These are phyloP conservation scores for Paguma larvata DNA, from an alignment of 2,797 vertebrate genomes.

Conservation along the genomic window DNA sequence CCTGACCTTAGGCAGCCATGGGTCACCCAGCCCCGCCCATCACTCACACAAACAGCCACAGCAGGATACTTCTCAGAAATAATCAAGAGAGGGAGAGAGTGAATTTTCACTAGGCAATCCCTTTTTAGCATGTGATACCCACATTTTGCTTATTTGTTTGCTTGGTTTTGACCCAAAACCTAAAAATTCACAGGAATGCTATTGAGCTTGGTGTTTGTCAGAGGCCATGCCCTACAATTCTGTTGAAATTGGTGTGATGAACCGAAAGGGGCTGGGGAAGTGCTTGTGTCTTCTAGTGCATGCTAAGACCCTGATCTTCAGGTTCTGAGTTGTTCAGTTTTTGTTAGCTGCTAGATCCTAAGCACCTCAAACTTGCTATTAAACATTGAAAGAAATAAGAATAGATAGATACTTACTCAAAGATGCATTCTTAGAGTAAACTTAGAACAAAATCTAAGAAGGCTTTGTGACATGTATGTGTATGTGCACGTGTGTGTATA, in stretches of 20 bases:
- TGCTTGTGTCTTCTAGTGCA: not conserved
- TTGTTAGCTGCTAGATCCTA: not conserved
- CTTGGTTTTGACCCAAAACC: not conserved
- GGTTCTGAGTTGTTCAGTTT: not conserved
- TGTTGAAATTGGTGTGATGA: not conserved
- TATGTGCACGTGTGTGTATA: not conserved
- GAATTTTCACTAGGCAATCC: not conserved
- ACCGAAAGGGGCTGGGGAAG: not conserved
- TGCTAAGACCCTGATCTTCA: not conserved
- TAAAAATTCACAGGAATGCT: not conserved
- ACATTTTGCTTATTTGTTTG: not conserved
- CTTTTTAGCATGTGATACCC: not conserved
- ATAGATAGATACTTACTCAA: not conserved
- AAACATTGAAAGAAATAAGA: not conserved
- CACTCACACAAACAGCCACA: not conserved
- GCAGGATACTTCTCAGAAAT: not conserved
- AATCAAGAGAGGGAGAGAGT: not conserved
- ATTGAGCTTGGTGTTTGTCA: not conserved
- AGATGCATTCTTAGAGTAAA: no score
- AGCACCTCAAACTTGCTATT: not conserved
- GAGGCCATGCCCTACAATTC: rapidly evolving
- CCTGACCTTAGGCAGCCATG: not conserved
- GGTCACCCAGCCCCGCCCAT: not conserved
- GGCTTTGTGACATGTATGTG: not conserved
- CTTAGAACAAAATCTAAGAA: not conserved